Base-by-base conservation (phyloP, 2,113 vertebrate species). In the Alaudala cheleensis region DNA sequence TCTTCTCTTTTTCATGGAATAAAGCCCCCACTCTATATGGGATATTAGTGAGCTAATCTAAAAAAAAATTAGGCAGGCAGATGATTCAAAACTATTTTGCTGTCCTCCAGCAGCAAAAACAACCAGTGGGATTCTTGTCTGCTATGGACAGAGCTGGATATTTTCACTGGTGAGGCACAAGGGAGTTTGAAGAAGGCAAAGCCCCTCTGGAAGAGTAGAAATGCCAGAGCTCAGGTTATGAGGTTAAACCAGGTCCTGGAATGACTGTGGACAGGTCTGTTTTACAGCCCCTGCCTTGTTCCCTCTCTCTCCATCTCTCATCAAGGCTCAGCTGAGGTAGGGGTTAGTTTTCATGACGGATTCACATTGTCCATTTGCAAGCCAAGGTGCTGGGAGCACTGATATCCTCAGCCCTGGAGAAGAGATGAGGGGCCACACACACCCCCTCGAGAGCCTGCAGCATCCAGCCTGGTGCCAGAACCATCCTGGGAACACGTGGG, bases 11-110 rank as follows among this genome's bases (percentile, higher is more conserved):
- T 33, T 17, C 23, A 23, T 34, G 29, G 14, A 12, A 23, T 47
- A 57, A 42, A 42, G 12, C 42, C 0, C 6, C 0, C 9, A 53
- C 14, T 49, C 11, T 19, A 2, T 34, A 34, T 18, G 39, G 16
- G 37, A 21, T 44, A 66, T 62, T 44, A 76, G 12, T 40, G 51
- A 76, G 26, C 7, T 53, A 54, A 17, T 37, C n/a, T 58, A 54
- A 66, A 54, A 66, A 31, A 15, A 74, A 86, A 57, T 29, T 11
- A 53, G 28, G 20, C 17, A 72, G 14, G 29, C 4, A 65, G 40
- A 69, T 34, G 45, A 79, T 61, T 56, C 80, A 78, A 42, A 51
- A 70, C 44, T 61, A 34, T 29, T 74, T 47, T 5, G 2, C 20
- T 53, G 18, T 9, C 45, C 60, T 62, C 23, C 64, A 61, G n/a